Evolutionary conservation across 2,888 invertebrate genomes (phyloP).

Genomic region (Subacronicta megacephala): DNA sequence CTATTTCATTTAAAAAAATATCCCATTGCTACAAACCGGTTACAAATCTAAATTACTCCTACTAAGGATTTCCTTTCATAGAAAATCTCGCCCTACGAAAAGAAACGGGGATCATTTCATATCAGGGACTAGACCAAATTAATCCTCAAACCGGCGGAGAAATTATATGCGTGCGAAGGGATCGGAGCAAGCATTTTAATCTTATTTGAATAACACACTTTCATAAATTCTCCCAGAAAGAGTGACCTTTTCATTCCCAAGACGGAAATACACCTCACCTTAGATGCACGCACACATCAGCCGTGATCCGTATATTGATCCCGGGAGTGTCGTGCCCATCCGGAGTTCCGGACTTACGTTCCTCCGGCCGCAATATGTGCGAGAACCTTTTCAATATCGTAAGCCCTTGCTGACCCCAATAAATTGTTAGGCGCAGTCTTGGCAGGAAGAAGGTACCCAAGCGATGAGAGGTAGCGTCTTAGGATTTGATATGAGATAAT

Average conservation of each 20-base stretch:
- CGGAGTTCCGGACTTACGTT: conserved; percentile 48
- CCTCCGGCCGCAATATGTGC: conserved; percentile 66
- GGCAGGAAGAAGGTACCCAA: conserved; percentile 13
- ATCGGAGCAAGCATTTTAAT: too few species aligned
- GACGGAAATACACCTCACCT: conserved; percentile 11
- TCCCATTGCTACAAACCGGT: too few species aligned
- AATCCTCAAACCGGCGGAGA: too few species aligned
- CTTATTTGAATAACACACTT: not conserved
- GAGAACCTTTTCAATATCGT: conserved; percentile 61
- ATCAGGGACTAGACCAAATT: too few species aligned
- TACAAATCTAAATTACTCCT: too few species aligned
- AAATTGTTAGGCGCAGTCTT: conserved; percentile 63
- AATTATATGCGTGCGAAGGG: too few species aligned
- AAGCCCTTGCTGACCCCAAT: conserved; percentile 66
- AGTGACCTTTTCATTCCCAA: not conserved
- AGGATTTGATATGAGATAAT: too few species aligned
- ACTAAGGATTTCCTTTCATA: too few species aligned
- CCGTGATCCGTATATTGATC: conserved; percentile 60
- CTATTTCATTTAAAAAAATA: too few species aligned
- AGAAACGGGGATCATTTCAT: too few species aligned
- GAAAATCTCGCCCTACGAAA: too few species aligned
- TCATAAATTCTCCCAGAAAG: not conserved
- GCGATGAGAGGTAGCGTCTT: conserved; percentile 22
- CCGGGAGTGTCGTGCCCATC: conserved; percentile 64
- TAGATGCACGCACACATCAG: conserved; percentile 25